Conservation (phyloP, 2,888 invertebrate species). For the Balanococcus diminutus region DNA sequence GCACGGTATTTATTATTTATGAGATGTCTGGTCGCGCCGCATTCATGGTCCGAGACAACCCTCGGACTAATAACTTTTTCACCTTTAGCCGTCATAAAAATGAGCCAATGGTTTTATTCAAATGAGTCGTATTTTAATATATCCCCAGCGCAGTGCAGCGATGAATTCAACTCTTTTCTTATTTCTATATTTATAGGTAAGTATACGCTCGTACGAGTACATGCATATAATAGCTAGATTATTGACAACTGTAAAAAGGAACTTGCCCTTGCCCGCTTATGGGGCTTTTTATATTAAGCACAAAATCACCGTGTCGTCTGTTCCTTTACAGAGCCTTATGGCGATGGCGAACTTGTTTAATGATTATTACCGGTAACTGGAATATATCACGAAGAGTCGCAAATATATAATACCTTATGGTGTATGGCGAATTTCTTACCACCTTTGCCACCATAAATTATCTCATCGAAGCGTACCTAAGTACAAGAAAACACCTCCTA, state of each 20-base stretch:
- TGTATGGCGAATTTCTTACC: neutral
- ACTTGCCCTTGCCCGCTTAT: neutral
- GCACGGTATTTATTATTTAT: conserved; percentile 26
- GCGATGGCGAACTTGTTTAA: neutral
- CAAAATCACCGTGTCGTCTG: neutral
- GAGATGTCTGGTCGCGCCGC: conserved; percentile 8
- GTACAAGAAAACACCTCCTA: neutral
- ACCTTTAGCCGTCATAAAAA: conserved; percentile 40
- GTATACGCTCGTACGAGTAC: neutral
- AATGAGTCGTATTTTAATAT: conserved; percentile 11
- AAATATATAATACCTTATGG: neutral
- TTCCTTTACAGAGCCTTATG: neutral
- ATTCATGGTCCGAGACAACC: neutral
- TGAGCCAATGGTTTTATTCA: conserved; percentile 32
- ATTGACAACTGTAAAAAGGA: neutral
- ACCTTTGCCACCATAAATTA: neutral
- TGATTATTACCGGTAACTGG: neutral
- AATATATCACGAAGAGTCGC: neutral
- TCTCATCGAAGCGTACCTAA: neutral
- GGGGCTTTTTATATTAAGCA: neutral
- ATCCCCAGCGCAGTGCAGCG: neutral
- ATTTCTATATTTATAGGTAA: neutral
- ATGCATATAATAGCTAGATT: neutral
- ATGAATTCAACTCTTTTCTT: neutral
- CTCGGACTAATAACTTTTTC: conserved; percentile 40